Conservation (phyloP, 2,888 invertebrate genomes). For the Volucella inflata region DNA sequence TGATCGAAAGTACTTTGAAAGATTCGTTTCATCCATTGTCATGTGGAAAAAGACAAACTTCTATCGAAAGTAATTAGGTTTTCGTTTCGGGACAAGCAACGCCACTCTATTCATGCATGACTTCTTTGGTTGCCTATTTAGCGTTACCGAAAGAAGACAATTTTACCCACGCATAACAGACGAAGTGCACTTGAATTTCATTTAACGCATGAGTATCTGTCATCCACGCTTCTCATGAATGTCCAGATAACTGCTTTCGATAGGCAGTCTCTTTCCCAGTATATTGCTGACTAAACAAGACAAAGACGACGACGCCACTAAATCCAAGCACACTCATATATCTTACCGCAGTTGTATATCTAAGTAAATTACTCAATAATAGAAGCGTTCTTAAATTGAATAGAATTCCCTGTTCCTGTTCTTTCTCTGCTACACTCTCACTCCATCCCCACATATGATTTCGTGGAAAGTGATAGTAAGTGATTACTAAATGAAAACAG, state of each 20-base stretch:
- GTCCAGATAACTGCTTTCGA: background rate
- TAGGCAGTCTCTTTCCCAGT: too few species aligned
- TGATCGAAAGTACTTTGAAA: too few species aligned
- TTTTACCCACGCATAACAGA: background rate
- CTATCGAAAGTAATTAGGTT: background rate
- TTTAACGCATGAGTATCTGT: background rate
- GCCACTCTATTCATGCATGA: background rate
- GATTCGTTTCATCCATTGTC: too few species aligned
- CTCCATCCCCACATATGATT: background rate
- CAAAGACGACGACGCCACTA: constrained; percentile 6
- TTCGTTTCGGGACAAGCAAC: constrained; percentile 4
- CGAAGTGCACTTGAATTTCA: constrained; percentile 29
- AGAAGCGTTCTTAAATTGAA: constrained; percentile 44
- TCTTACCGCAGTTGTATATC: background rate
- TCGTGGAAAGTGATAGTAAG: constrained; percentile 67
- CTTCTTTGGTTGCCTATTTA: background rate
- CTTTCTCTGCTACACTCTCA: constrained; percentile 1
- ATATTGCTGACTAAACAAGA: background rate
- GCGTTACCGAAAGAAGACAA: background rate
- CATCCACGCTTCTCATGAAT: constrained; percentile 12
- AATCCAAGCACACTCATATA: background rate
- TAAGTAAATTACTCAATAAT: constrained; percentile 56
- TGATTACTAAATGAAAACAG: constrained; percentile 51
- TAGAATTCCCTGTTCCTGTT: constrained; percentile 15
- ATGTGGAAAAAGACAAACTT: background rate